Base-by-base conservation (phyloP, 2,888 invertebrate genomes). In the Spodoptera littoralis region DNA sequence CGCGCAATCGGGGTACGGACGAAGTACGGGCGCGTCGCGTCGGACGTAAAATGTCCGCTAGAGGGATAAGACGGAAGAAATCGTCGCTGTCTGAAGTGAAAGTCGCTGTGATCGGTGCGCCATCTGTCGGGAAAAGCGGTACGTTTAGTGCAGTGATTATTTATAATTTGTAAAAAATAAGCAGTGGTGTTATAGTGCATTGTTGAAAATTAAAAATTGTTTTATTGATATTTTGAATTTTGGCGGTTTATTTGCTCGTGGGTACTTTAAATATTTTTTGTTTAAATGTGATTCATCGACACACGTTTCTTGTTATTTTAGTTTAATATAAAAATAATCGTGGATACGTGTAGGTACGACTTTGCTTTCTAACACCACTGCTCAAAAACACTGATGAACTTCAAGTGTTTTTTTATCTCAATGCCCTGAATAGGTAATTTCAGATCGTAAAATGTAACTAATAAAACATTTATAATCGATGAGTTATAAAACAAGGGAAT, bases 101-200 rank as follows among this genome's bases (percentile, higher is more conserved):
- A 95, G 97, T 98, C 82, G 98, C 97, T 47, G 97, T 98, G 79
- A 95, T 98, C 77, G 98, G 98, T 61, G 98, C 98, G 62, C 97
- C 98, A 13, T 97, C 97, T 73, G 98, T 98, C 75, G 98, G 98
- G 70, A 98, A 98, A 95, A 98, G 98, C 92, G 98, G 98, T 98
- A 95, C 94, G 96, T 95, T 46, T 18, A 70, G 42, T 60, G 61
- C 22, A 70, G 41, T 65, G 65, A 47, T 66, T 59, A 51, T 65
- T 63, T 53, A 56, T 65, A 45, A 50, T 64, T 55, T 30, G 22
- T 47, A 53, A 55, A 55, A 36, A 36, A 9, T 36, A 36, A 18
- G 6, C 22, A 60, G 65, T 59, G 55, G 30, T 73, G 62, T 63
- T 60, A 49, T 48, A 61, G 52, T 70, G 54, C 55, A 47, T 47